Evolutionary conservation across 2,113 vertebrate species (phyloP), one percentile per base, ranked within the genome.

Genomic region (Xenopus laevis): DNA sequence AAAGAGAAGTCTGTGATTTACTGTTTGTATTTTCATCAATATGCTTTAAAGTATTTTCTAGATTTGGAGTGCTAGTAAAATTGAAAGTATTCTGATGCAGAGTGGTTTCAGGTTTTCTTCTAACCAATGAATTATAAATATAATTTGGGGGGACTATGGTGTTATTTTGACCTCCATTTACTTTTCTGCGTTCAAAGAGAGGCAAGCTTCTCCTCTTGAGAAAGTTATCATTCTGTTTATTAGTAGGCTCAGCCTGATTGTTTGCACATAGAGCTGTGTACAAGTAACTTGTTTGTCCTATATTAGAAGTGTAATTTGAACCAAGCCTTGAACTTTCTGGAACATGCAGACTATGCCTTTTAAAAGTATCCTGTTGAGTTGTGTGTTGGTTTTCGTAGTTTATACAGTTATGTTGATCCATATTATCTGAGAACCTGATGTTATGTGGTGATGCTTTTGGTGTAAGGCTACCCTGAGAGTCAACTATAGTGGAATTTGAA

Each of bases 141-240:
- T 92, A 90, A 70, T 81, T 82, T 10, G 89, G 85, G 33, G 82
- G 27, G 27, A 95, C 87, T 44, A 87, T 88, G 47, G 64, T 79
- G 10, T 67, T 44, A 63, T 69, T 80, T 18, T 87, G 84, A 61
- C 90, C 89, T 47, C 85, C 78, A 81, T 87, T 86, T 50, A 89
- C 87, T 79, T 90, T 93, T 3, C 95, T 89, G 73, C 94, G 92
- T 27, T 93, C 92, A 81, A 92, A 90, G 61, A 85, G 86, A 0
- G 91, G 91, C 71, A 99, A 88, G 77, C 96, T 98, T 74, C 95
- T 92, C 44, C 96, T 90, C 86, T 99, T 98, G 13, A 93, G 80
- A 1, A 85, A 53, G 65, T 82, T 89, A 82, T 92, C 92, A 60
- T 80, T 90, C 70, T 93, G 88, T 46, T 79, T 86, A 70, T 86